Evolutionary conservation across 2,888 invertebrate genomes (phyloP).

Genomic region (Dynastes grantii): DNA sequence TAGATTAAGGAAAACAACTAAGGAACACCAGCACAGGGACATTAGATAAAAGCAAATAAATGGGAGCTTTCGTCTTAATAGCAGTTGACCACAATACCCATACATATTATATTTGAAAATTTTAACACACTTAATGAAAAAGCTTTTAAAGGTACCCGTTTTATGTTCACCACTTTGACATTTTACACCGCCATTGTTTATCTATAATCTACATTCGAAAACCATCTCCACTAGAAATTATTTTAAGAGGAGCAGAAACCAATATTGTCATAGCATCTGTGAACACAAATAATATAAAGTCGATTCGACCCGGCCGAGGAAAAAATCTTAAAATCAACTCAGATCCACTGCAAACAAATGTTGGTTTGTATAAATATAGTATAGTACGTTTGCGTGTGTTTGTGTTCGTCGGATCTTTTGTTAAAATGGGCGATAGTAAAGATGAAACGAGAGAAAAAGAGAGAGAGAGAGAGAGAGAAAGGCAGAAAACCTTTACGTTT

Average conservation of each 20-base stretch:
- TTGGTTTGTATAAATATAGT: constrained; percentile 33
- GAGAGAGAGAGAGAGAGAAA: constrained; percentile 2
- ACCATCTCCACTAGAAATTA: constrained; percentile 41
- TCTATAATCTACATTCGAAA: constrained; percentile 37
- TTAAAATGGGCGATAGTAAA: constrained; percentile 40
- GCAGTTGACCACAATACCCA: neutral
- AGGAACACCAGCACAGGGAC: neutral
- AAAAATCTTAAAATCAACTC: constrained; percentile 50
- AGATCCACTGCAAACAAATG: constrained; percentile 48
- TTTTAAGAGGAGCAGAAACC: constrained; percentile 44
- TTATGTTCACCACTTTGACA: constrained; percentile 43
- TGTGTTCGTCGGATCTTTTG: constrained; percentile 40
- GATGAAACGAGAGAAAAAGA: constrained; percentile 1
- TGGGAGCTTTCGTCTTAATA: neutral
- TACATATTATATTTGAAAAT: constrained; percentile 24
- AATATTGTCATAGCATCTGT: constrained; percentile 51
- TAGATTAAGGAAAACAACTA: no score
- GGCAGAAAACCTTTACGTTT: constrained; percentile 38
- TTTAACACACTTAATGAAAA: constrained; percentile 45
- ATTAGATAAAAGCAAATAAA: constrained; percentile 20
- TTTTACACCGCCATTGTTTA: constrained; percentile 44
- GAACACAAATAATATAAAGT: constrained; percentile 45
- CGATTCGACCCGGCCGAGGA: constrained; percentile 39
- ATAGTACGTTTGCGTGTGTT: constrained; percentile 22
- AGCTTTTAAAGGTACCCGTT: constrained; percentile 41